Evolutionary conservation across 2,797 vertebrate species (phyloP).

Genomic region (Aythya fuligula): DNA sequence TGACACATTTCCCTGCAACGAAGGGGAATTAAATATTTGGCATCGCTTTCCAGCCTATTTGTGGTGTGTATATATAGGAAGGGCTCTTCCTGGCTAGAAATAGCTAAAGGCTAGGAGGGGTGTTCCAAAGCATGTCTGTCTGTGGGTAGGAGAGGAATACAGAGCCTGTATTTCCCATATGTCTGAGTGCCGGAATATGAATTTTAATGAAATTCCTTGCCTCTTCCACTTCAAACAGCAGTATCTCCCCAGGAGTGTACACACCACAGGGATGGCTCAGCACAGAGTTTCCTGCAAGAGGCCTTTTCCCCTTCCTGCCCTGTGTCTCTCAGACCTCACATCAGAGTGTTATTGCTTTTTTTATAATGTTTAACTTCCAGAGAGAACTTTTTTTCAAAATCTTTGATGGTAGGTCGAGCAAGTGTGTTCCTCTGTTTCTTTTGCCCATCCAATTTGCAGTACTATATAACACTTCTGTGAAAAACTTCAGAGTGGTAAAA

Average conservation of each 20-base stretch:
- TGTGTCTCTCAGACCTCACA: not conserved
- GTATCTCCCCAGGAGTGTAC: not conserved
- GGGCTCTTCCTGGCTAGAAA: conserved; percentile 51
- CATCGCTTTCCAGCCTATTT: not conserved
- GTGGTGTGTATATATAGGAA: not conserved
- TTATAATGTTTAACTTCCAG: conserved; percentile 29
- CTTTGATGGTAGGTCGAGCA: conserved; percentile 21
- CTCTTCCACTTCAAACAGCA: conserved; percentile 33
- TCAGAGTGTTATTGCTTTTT: not conserved
- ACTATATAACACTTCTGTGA: not conserved
- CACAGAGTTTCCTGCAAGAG: conserved; percentile 43
- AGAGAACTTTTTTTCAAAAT: conserved; percentile 27
- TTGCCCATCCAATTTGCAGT: not conserved
- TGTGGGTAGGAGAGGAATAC: not conserved
- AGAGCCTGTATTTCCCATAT: not conserved
- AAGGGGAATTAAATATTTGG: not conserved
- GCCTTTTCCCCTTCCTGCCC: conserved; percentile 60
- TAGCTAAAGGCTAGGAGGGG: not conserved
- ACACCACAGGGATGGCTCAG: not conserved
- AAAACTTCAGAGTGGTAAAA: not conserved
- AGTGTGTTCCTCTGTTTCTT: not conserved
- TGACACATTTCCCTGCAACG: not conserved
- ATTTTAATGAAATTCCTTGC: not conserved
- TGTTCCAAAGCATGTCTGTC: not conserved
- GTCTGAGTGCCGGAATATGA: not conserved